These are phyloP conservation scores for Halocynthia roretzi DNA, from an alignment of 23 tunicate species.

Conservation along the genomic window DNA sequence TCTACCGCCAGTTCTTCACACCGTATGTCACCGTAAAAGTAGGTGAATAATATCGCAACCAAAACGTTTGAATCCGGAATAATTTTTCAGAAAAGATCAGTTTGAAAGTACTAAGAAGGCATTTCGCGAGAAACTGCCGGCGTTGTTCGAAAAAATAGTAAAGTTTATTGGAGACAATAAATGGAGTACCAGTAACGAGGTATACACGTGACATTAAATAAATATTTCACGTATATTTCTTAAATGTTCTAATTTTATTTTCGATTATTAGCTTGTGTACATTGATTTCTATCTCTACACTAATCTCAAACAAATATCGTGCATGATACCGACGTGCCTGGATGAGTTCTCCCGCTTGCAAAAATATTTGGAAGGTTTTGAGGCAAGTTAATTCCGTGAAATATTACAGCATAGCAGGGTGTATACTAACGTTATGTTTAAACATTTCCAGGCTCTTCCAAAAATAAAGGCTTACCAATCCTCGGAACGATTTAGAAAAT, in stretches of 20 bases:
- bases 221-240: background rate
- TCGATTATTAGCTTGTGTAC: background rate
- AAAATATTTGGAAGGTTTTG: conserved; percentile 8
- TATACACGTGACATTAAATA: background rate
- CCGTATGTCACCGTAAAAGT: background rate
- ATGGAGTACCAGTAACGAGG: conserved; percentile 8
- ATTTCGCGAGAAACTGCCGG: conserved; percentile 8
- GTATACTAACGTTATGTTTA: background rate
- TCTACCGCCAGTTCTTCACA: background rate
- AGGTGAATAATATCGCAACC: no score
- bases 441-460: conserved; percentile 6
- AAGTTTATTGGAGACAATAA: conserved; percentile 10
- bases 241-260: background rate
- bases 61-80: no score
- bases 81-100: background rate
- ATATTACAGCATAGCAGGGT: background rate
- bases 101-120: conserved; percentile 8
- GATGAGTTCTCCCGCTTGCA: conserved; percentile 1
- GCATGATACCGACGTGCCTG: background rate
- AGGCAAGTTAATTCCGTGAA: background rate
- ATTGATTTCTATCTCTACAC: conserved; percentile 8
- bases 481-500: conserved; percentile 9
- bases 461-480: background rate
- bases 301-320: background rate
- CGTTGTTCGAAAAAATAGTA: background rate